Evolutionary conservation across 2,113 vertebrate genomes (phyloP), one percentile per base, ranked within the genome.

Genomic region (Rhinolophus ferrumequinum): DNA sequence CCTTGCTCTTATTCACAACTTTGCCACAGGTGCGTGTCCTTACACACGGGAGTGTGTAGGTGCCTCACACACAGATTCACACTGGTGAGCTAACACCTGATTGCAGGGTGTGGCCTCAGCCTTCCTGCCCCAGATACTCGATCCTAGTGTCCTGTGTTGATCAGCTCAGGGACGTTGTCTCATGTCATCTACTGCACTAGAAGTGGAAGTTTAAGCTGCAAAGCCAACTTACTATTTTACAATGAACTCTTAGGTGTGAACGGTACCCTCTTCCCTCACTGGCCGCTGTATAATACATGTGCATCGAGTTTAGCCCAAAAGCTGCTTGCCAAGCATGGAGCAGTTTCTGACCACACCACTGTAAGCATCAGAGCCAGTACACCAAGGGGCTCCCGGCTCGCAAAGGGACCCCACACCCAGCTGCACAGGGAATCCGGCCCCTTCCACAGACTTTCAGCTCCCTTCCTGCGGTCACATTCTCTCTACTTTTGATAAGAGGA

Each of bases 341-440:
- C 70, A 28, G 5, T 58, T 67, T 93, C 85, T 75, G 38, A 64
- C 14, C 18, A 66, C 35, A 58, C 19, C 38, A 21, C 30, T 64
- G 10, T 10, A 3, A 44, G 62, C 30, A 0, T 12, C 6, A 2
- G 24, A 6, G 22, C 50, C n/a, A 35, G 73, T n/a, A 41, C 0
- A 0, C n/a, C 28, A 26, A 28, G 8, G 30, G 64, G 33, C 35
- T 22, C 44, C 28, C 3, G 38, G 13, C 58, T 33, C 76, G 41
- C 60, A 22, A 6, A 58, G 41, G 22, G 11, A 2, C 33, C 9
- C 35, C 30, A 8, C 26, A 28, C 56, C 24, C 60, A 8, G n/a
- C 81, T 30, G 13, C 41, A n/a, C 6, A 4, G 52, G 47, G 6
- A 2, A 47, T 1, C 9, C 9, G 3, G 28, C 35, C 54, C 4